Conservation (phyloP, 2,113 vertebrate genomes). For the Beaufortia kweichowensis region DNA sequence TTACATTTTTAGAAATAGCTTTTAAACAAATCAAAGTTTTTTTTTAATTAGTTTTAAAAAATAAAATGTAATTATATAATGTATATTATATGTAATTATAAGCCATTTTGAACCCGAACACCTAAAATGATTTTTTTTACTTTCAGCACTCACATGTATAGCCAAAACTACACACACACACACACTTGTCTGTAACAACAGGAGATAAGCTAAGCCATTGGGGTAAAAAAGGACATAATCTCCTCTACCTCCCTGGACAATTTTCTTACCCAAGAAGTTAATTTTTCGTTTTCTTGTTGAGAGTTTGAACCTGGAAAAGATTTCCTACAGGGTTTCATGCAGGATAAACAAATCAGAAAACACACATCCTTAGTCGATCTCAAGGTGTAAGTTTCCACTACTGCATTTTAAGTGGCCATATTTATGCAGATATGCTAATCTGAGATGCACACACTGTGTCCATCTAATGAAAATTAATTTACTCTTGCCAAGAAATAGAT, state of each 20-base stretch:
- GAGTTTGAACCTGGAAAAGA: slow-evolving; percentile 24
- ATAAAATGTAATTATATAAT: too few species aligned
- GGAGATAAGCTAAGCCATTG: slow-evolving; percentile 19
- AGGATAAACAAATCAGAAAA: slow-evolving; percentile 4
- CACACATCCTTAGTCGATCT: neutral
- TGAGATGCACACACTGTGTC: neutral
- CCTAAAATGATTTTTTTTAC: too few species aligned
- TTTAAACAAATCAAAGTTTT: too few species aligned
- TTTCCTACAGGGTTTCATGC: neutral
- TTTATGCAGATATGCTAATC: neutral
- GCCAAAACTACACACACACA: neutral
- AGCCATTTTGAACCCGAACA: too few species aligned
- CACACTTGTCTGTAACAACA: slow-evolving; percentile 3
- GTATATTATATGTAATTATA: too few species aligned
- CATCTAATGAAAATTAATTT: slow-evolving; percentile 42
- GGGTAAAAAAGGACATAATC: neutral
- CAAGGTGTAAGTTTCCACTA: neutral
- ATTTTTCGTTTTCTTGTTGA: neutral
- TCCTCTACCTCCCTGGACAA: neutral
- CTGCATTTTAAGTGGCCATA: slow-evolving; percentile 7
- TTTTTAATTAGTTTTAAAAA: too few species aligned
- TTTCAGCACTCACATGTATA: neutral
- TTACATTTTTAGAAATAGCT: too few species aligned
- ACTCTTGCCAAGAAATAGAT: slow-evolving; percentile 1
- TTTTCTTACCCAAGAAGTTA: slow-evolving; percentile 3